phyloP scores from a whole-genome alignment of 2,888 invertebrate species.

The Ophraella communa region DNA sequence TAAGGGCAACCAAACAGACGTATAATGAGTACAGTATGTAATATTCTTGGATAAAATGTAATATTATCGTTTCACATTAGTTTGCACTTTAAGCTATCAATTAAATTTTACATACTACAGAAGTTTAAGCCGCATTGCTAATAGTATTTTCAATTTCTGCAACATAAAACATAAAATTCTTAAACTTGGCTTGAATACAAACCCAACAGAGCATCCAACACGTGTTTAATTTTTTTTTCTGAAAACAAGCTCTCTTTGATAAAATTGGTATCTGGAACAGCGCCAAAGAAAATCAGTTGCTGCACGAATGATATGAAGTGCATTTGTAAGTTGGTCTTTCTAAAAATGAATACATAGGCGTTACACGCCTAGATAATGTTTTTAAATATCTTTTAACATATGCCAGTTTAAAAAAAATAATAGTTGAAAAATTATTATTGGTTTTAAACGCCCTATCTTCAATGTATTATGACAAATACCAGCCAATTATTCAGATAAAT shows the following conservation, averaged over 20 bases:
- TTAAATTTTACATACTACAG: neutral
- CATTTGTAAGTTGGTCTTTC: neutral
- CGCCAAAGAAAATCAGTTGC: constrained; percentile 21
- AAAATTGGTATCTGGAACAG: constrained; percentile 25
- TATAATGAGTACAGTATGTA: too few species aligned
- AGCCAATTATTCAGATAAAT: too few species aligned
- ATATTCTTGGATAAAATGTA: too few species aligned
- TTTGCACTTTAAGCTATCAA: neutral
- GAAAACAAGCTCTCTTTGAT: constrained; percentile 22
- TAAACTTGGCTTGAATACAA: constrained; percentile 20
- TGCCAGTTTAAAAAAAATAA: neutral
- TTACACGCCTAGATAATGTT: neutral
- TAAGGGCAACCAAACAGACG: too few species aligned
- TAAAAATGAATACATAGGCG: neutral
- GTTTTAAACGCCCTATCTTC: too few species aligned
- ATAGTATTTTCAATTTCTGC: neutral
- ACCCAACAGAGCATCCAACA: constrained; percentile 25
- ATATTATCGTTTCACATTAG: neutral
- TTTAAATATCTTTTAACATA: neutral
- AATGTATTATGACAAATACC: too few species aligned
- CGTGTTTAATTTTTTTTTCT: constrained; percentile 21
- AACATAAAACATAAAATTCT: constrained; percentile 3
- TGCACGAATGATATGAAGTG: constrained; percentile 17
- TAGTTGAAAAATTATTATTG: too few species aligned
- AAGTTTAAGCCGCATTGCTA: neutral